Conservation (phyloP, 1,140 invertebrate species). For the Drosophila subobscura region DNA sequence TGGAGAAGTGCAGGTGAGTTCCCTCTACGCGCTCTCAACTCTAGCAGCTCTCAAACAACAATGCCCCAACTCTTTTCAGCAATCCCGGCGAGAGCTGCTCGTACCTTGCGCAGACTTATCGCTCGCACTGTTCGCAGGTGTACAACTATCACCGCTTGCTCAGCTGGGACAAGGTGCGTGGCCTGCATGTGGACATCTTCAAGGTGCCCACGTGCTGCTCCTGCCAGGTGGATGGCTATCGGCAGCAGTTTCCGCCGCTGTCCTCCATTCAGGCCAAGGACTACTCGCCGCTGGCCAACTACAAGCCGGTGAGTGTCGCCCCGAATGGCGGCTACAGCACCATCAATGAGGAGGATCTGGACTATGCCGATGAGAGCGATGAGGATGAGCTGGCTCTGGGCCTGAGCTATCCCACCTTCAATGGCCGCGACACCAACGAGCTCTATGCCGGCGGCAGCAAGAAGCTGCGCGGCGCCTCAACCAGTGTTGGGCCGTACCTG, state of each 20-base stretch:
- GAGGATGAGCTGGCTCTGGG: conserved; percentile 67
- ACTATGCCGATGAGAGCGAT: conserved; percentile 75
- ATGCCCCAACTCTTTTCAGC: conserved; percentile 84
- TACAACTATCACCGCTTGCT: conserved; percentile 94
- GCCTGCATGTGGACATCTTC: conserved; percentile 94
- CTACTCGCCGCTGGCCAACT: conserved; percentile 50
- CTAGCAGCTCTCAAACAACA: too few relatives aligned
- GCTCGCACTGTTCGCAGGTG: conserved; percentile 92
- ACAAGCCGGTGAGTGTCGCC: conserved; percentile 30
- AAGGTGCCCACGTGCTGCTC: conserved; percentile 94
- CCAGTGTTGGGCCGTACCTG: conserved; percentile 73
- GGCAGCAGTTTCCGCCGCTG: conserved; percentile 87
- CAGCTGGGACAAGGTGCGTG: conserved; percentile 92
- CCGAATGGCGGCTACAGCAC: conserved; percentile 71
- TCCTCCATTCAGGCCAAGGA: conserved; percentile 68
- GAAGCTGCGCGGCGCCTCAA: conserved; percentile 57
- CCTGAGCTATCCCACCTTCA: conserved; percentile 51
- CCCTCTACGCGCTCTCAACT: too few relatives aligned
- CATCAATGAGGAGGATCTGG: conserved; percentile 73
- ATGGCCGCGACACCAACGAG: conserved; percentile 64
- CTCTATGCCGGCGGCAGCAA: conserved; percentile 67
- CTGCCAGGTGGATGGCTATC: conserved; percentile 91
- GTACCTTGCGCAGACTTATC: conserved; percentile 91
- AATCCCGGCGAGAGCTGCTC: conserved; percentile 90
- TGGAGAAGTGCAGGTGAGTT: conserved; percentile 92